Evolutionary conservation across 1,140 invertebrate genomes (phyloP), one percentile per base, ranked within the genome.

Genomic region (Paralvinella palmiformis): DNA sequence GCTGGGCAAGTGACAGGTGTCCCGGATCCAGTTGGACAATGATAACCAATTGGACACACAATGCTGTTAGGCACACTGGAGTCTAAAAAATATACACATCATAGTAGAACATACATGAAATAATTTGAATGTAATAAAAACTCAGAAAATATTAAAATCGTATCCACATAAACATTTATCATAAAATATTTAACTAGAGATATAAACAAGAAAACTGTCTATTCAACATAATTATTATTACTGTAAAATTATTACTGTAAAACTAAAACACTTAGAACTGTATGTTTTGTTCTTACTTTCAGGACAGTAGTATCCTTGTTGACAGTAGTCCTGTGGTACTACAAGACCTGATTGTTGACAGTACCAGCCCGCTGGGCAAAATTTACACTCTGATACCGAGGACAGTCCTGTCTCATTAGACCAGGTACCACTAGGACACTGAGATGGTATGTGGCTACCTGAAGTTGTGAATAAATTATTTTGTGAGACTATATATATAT

Each of bases 241-340:
- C 27, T 22, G 13, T 5, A 31, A 2, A 13, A 61, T 24, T 32
- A 32, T 58, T 32, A 17, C 4, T 29, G 15, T 44, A n/a, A n/a
- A 15, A 44, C 41, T 15, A n/a, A n/a, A 15, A 44, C 15, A n/a
- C 41, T 15, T 15, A 44, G 41, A n/a, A 15, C 41, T 44, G 41
- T n/a, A 15, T 44, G 41, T n/a, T n/a, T n/a, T n/a, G n/a, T 15
- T 55, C 61, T 63, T 67, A 73, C 75, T 74, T 69, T 69, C 64
- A 15, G 74, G 74, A 59, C 76, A 78, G 69, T 78, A 78, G 63
- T 75, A 78, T 1, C 76, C 76, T 27, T 73, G 71, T 24, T 71
- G 70, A 68, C 76, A 78, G 3, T 63, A 62, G 3, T 71, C 74
- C 35, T 78, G 69, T n/a, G 70, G 74, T 13, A 60, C 55, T 2